phyloP scores from a whole-genome alignment of 2,797 vertebrate species.

The Poeciliopsis infans region DNA sequence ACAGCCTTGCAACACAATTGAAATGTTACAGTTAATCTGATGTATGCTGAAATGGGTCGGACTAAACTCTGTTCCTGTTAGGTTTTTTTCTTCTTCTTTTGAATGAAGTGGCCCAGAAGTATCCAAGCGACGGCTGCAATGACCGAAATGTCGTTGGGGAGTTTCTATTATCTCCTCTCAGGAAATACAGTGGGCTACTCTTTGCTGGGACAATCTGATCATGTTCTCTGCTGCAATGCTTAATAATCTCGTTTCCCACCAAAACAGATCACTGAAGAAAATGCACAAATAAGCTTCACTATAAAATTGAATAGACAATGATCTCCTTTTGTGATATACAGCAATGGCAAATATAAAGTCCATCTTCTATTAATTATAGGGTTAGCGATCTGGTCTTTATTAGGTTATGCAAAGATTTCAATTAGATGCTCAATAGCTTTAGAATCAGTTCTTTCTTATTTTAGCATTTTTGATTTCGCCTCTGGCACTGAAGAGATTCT shows the following conservation, averaged over 20 bases:
- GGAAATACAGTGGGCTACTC: background rate
- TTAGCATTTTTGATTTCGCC: background rate
- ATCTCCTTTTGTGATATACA: background rate
- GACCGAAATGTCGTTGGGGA: background rate
- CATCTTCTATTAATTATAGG: background rate
- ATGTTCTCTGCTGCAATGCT: background rate
- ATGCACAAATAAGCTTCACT: background rate
- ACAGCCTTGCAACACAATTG: constrained; percentile 21
- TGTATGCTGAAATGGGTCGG: constrained; percentile 16
- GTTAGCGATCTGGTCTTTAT: background rate
- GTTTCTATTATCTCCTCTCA: background rate
- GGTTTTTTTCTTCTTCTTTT: background rate
- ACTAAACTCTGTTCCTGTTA: background rate
- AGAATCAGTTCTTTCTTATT: background rate
- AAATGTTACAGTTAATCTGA: constrained; percentile 33
- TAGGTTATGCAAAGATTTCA: background rate
- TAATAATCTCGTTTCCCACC: background rate
- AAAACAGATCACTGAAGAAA: background rate
- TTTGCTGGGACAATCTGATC: background rate
- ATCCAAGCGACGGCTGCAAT: background rate
- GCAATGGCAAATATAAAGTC: background rate
- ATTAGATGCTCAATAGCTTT: background rate
- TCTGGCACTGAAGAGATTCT: background rate
- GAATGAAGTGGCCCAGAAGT: constrained; percentile 4
- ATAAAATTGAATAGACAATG: background rate